phyloP scores from a whole-genome alignment of 1,140 invertebrate species.

The Geopemphigus sp. region DNA sequence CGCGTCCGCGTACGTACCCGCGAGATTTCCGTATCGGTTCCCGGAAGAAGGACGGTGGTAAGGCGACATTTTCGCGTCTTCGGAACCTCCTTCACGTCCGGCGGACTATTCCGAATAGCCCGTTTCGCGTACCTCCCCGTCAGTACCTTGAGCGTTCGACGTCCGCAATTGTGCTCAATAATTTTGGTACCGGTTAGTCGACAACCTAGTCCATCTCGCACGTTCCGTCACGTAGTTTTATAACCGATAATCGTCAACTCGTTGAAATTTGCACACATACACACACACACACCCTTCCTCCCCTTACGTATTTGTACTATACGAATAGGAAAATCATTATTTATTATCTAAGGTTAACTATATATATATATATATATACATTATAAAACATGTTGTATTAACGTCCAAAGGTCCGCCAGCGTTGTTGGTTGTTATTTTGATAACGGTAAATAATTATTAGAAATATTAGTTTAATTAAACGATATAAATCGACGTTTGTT shows the following conservation, averaged over 20 bases:
- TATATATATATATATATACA: background rate
- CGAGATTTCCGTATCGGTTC: too few relatives aligned
- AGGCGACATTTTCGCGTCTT: too few relatives aligned
- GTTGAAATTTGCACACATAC: background rate
- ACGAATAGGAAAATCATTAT: conserved; percentile 25
- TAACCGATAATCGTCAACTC: too few relatives aligned
- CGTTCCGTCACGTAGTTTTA: too few relatives aligned
- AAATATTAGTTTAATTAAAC: conserved; percentile 20
- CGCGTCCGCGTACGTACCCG: too few relatives aligned
- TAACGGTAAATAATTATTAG: conserved; percentile 17
- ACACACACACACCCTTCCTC: background rate
- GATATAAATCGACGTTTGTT: conserved; percentile 13
- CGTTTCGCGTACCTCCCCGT: too few relatives aligned
- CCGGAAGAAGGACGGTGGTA: too few relatives aligned
- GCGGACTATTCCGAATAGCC: too few relatives aligned
- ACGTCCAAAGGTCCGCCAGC: conserved; percentile 14
- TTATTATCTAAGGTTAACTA: conserved; percentile 11
- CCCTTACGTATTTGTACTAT: background rate
- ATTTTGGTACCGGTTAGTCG: too few relatives aligned
- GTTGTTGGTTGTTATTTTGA: conserved; percentile 35
- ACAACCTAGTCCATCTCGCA: background rate
- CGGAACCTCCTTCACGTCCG: too few relatives aligned
- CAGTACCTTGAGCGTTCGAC: too few relatives aligned
- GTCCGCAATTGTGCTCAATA: conserved; percentile 27
- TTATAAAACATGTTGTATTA: conserved; percentile 2